Percentiles rank a stretch among this genome's conserved stretches.
Conservation (phyloP, 2,113 vertebrate genomes). For the Gymnogyps californianus region DNA sequence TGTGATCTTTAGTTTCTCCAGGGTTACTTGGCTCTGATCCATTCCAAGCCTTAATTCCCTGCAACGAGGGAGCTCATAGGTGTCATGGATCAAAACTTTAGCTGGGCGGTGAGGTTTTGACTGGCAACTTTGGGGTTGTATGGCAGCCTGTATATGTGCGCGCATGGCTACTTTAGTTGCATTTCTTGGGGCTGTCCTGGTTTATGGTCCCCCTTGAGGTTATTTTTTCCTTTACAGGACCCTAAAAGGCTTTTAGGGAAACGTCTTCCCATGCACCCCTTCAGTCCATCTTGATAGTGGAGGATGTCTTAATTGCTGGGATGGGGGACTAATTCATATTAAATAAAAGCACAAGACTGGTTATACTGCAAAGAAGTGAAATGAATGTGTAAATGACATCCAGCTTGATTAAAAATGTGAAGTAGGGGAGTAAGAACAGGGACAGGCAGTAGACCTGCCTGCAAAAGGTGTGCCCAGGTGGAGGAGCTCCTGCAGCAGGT, state of each 20-base stretch:
- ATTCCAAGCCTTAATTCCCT: background rate
- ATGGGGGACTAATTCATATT: background rate
- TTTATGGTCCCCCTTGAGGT: background rate
- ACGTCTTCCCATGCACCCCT: background rate
- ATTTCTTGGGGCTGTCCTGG: background rate
- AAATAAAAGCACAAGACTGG: background rate
- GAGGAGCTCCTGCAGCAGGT: too few species aligned
- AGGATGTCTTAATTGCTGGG: background rate
- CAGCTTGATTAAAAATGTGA: background rate
- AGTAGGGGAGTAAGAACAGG: background rate
- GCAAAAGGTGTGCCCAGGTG: too few species aligned
- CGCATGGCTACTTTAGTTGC: background rate
- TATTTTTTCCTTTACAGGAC: background rate
- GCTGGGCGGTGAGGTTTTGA: background rate
- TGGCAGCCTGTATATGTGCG: background rate
- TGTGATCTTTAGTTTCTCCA: background rate
- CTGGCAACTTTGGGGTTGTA: background rate
- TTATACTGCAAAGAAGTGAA: background rate
- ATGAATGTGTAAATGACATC: background rate
- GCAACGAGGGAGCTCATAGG: background rate
- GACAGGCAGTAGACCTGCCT: too few species aligned
- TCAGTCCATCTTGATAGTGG: background rate
- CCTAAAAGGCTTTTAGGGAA: background rate
- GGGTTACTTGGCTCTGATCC: background rate
- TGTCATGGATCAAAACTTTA: background rate